Evolutionary conservation across 2,113 vertebrate species (phyloP).

Genomic region (Esox niger): DNA sequence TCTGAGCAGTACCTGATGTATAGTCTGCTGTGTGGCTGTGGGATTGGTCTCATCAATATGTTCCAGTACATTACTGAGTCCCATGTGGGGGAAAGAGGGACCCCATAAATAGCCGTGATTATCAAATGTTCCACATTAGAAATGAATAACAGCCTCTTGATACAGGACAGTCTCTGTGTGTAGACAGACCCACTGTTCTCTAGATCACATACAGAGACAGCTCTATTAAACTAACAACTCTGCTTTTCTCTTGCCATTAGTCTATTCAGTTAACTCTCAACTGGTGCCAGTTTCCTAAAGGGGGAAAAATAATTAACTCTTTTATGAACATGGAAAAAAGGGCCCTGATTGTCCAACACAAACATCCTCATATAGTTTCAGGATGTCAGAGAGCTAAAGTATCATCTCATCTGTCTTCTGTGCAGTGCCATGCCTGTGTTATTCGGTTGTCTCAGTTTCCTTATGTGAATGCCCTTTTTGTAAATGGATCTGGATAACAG

Average conservation of each 20-base stretch:
- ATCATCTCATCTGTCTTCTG: neutral
- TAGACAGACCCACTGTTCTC: conserved; percentile 35
- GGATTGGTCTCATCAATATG: too few relatives aligned
- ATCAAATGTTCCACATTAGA: conserved; percentile 52
- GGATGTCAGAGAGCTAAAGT: conserved; percentile 25
- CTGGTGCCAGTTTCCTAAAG: conserved; percentile 36
- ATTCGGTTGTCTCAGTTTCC: neutral
- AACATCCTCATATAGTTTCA: conserved; percentile 20
- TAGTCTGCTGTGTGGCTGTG: too few relatives aligned
- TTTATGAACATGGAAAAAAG: neutral
- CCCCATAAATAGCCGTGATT: conserved; percentile 19
- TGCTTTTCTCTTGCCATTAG: conserved; percentile 23
- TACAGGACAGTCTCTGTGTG: too few relatives aligned
- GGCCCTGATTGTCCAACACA: neutral
- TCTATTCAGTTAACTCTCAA: conserved; percentile 42
- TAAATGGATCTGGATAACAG: neutral
- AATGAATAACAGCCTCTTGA: conserved; percentile 39
- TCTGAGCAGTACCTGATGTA: too few relatives aligned
- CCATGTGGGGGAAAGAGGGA: neutral
- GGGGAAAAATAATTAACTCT: neutral
- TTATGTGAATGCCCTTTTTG: neutral
- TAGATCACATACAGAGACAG: conserved; percentile 41
- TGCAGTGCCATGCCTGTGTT: neutral
- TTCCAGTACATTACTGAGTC: neutral
- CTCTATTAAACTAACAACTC: conserved; percentile 51